These are phyloP conservation scores for Scaptomyza polygonia DNA, from an alignment of 2,888 invertebrate genomes.

Conservation along the genomic window DNA sequence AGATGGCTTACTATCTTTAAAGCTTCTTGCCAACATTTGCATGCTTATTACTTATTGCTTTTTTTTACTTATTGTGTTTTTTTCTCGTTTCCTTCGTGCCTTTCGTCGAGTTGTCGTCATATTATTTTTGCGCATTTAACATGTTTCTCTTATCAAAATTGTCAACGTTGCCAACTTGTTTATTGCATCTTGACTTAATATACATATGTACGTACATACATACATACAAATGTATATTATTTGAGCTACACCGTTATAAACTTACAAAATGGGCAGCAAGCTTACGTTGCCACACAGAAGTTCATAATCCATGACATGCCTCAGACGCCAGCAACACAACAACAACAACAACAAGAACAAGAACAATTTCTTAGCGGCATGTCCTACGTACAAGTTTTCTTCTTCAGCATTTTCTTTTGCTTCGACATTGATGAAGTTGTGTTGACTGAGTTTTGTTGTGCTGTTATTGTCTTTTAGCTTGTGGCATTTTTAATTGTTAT, in stretches of 20 bases:
- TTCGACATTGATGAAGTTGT: constrained; percentile 58
- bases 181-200: constrained; percentile 65
- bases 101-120: constrained; percentile 25
- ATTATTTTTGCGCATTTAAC: constrained; percentile 62
- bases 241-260: constrained; percentile 5
- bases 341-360: background rate
- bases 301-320: constrained; percentile 6
- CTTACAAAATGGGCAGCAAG: constrained; percentile 16
- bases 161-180: constrained; percentile 67
- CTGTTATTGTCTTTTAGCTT: constrained; percentile 26
- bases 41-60: constrained; percentile 56
- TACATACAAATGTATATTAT: background rate
- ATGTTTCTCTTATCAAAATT: constrained; percentile 67
- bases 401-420: background rate
- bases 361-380: constrained; percentile 10
- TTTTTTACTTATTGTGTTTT: background rate
- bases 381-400: constrained; percentile 33
- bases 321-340: constrained; percentile 2
- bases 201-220: background rate
- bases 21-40: constrained; percentile 39
- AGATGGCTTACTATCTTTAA: constrained; percentile 16
- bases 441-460: constrained; percentile 7
- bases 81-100: background rate
- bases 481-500: constrained; percentile 53
- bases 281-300: constrained; percentile 35